Evolutionary conservation across 2,113 vertebrate genomes (phyloP).

Genomic region (Chionis minor): DNA sequence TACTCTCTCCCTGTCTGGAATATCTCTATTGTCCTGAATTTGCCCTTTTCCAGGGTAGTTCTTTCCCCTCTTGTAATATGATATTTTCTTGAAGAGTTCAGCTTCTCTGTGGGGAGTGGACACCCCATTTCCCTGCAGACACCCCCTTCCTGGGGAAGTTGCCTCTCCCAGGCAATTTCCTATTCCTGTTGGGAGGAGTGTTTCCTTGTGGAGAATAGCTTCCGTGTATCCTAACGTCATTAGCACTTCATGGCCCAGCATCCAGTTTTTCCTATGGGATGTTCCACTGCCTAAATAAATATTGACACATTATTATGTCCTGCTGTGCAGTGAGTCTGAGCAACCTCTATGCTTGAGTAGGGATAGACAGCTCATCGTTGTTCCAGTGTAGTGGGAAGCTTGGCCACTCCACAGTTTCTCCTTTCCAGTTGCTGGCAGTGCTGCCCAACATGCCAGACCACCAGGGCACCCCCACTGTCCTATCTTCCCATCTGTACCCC

Average conservation of each 20-base stretch:
- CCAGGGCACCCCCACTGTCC: background rate
- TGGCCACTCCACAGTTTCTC: background rate
- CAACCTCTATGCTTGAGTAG: background rate
- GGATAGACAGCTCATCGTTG: background rate
- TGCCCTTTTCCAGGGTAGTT: background rate
- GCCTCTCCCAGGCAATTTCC: background rate
- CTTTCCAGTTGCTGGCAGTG: background rate
- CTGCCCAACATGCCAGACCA: background rate
- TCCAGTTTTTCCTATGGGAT: background rate
- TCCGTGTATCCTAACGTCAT: background rate
- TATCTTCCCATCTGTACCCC: background rate
- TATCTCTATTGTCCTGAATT: background rate
- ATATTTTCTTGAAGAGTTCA: background rate
- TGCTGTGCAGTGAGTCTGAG: background rate
- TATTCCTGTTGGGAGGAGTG: background rate
- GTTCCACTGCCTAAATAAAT: background rate
- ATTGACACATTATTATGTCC: background rate
- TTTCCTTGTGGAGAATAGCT: background rate
- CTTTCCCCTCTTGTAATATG: background rate
- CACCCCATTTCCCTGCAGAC: background rate
- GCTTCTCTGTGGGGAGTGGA: background rate
- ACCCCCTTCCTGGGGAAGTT: background rate
- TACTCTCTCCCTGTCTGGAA: background rate
- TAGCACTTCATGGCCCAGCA: background rate
- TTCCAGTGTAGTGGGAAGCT: background rate